phyloP scores from a whole-genome alignment of 2,113 vertebrate genomes.

The Sander lucioperca region DNA sequence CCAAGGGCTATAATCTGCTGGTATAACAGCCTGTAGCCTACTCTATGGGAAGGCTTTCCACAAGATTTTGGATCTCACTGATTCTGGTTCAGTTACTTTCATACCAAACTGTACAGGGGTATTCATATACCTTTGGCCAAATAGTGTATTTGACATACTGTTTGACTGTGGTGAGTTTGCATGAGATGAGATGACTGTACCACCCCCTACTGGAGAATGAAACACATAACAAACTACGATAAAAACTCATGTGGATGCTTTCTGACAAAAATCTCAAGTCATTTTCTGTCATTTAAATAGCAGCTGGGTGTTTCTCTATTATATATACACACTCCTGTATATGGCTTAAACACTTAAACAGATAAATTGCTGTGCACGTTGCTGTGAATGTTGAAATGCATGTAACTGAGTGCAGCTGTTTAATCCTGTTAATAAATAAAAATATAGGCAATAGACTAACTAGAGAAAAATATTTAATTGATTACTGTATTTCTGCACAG shows the following conservation, averaged over 20 bases:
- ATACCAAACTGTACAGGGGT: not conserved
- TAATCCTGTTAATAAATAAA: not conserved
- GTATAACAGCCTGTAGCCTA: not conserved
- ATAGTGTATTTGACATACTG: not conserved
- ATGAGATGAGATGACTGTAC: not conserved
- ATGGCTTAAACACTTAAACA: no score
- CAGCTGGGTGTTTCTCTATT: not conserved
- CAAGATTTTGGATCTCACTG: not conserved
- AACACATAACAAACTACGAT: not conserved
- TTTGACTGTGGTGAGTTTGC: not conserved
- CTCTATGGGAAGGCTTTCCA: not conserved
- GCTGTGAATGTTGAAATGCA: not conserved
- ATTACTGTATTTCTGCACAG: not conserved
- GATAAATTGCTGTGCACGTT: no score
- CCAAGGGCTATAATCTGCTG: not conserved
- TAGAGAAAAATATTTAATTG: not conserved
- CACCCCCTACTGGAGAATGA: slow-evolving; percentile 50
- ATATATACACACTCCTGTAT: no score
- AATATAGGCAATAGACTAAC: not conserved
- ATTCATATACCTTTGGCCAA: not conserved
- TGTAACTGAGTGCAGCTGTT: not conserved
- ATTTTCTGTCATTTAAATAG: not conserved
- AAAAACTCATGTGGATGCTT: no score
- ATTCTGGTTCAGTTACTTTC: not conserved
- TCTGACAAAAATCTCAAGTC: not conserved